These are phyloP conservation scores for Solen grandis DNA, from an alignment of 1,140 invertebrate species.

Conservation along the genomic window DNA sequence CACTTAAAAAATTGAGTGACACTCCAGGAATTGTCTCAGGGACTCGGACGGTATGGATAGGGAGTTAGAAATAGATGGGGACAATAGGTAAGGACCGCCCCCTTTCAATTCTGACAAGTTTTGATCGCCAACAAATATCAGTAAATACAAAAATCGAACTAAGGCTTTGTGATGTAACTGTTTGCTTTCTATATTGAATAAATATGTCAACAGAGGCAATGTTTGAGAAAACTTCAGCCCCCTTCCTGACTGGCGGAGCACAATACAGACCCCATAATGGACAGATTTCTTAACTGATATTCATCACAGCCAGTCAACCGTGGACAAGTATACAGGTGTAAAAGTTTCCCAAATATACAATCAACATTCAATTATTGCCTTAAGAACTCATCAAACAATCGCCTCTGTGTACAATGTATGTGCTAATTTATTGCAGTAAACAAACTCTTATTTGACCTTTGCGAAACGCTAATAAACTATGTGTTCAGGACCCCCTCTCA, in stretches of 20 bases:
- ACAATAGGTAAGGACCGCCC: constrained; percentile 33
- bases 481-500: constrained; percentile 15
- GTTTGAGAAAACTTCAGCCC: constrained; percentile 56
- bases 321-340: constrained; percentile 18
- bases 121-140: constrained; percentile 31
- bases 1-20: too few relatives aligned
- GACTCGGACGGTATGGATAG: too few relatives aligned
- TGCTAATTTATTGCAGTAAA: constrained; percentile 16
- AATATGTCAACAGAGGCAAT: constrained; percentile 52
- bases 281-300: neutral
- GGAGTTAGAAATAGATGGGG: constrained; percentile 5
- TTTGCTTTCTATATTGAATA: constrained; percentile 49
- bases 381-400: too few relatives aligned
- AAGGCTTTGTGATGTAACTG: constrained; percentile 55
- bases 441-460: constrained; percentile 25
- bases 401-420: constrained; percentile 1
- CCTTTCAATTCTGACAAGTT: constrained; percentile 31
- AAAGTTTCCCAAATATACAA: neutral
- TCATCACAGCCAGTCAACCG: constrained; percentile 22
- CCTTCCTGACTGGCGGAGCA: constrained; percentile 20
- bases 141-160: constrained; percentile 56
- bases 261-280: constrained; percentile 4
- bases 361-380: neutral
- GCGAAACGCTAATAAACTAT: constrained; percentile 35
- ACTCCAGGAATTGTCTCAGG: too few relatives aligned